Evolutionary conservation across 1,140 invertebrate genomes (phyloP).

Genomic region (Neodiprion virginianus): DNA sequence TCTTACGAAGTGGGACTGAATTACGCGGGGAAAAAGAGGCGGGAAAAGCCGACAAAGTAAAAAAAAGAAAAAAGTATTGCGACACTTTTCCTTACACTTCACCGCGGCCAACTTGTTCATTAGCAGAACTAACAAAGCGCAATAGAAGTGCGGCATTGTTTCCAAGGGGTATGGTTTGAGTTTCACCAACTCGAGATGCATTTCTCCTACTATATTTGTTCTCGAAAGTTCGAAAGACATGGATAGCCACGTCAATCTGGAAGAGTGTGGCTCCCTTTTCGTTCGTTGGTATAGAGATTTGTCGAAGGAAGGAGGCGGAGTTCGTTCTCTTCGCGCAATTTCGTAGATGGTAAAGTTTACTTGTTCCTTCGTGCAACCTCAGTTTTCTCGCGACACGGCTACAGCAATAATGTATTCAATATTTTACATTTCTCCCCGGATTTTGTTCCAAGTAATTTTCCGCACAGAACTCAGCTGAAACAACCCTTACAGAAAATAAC

Average conservation of each 20-base stretch:
- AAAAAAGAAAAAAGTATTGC: background rate
- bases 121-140: constrained; percentile 7
- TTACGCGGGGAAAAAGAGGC: background rate
- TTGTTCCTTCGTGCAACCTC: background rate
- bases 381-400: background rate
- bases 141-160: constrained; percentile 2
- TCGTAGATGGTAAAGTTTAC: constrained; percentile 5
- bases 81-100: background rate
- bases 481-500: background rate
- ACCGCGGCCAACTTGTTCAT: background rate
- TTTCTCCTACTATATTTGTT: background rate
- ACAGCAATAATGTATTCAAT: background rate
- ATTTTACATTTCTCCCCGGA: background rate
- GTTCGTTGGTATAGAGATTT: background rate
- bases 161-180: background rate
- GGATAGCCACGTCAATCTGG: constrained; percentile 4
- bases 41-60: background rate
- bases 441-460: background rate
- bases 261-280: background rate
- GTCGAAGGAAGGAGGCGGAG: background rate
- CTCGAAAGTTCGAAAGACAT: background rate
- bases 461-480: background rate
- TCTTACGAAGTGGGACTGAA: background rate
- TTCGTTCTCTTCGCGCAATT: background rate
- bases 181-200: background rate